phyloP scores from a whole-genome alignment of 2,113 vertebrate genomes.

The Chamaea fasciata region DNA sequence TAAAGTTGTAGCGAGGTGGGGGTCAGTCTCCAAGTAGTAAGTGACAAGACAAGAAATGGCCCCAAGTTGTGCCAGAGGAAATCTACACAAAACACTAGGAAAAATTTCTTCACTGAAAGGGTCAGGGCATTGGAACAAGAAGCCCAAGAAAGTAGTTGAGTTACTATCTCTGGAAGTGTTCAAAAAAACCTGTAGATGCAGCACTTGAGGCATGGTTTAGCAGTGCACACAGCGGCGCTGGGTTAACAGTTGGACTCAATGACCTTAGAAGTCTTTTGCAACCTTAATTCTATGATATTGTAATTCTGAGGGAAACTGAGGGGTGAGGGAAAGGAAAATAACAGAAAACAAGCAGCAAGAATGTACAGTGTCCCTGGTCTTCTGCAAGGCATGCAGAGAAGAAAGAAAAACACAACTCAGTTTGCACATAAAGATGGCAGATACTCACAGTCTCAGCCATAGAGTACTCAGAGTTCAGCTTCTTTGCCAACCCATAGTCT shows the following conservation, averaged over 20 bases:
- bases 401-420: not conserved
- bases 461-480: slow-evolving; percentile 91
- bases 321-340: not conserved
- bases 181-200: not conserved
- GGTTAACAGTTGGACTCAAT: not conserved
- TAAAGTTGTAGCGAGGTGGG: not conserved
- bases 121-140: not conserved
- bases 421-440: not conserved
- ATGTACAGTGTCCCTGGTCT: not conserved
- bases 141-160: not conserved
- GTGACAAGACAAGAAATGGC: not conserved
- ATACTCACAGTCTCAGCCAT: slow-evolving; percentile 95
- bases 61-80: not conserved
- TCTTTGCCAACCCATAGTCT: slow-evolving; percentile 96
- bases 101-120: not conserved
- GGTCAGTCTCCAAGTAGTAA: not conserved
- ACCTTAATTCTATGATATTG: not conserved
- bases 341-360: not conserved
- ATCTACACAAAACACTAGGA: not conserved
- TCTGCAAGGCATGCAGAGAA: not conserved
- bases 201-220: not conserved
- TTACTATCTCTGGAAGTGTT: not conserved
- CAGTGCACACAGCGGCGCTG: not conserved
- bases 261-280: not conserved
- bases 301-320: not conserved